Conservation (phyloP, 30 jellyfish, hydroid and myxozoan genomes). For the Rhopilema esculentum region DNA sequence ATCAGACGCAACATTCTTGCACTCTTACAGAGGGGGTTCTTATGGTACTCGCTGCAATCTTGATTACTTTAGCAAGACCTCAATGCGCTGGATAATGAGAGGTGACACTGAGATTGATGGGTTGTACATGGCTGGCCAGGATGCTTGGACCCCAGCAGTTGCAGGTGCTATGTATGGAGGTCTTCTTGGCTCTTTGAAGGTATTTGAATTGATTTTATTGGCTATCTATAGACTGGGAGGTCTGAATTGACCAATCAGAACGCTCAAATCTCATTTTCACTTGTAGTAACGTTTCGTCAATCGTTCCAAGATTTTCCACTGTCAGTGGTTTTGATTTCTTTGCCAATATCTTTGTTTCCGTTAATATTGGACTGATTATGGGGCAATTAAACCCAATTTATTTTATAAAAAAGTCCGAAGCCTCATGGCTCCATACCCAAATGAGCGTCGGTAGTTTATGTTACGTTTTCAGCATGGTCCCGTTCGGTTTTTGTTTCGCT, state of each 20-base stretch:
- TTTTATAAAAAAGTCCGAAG: too few species aligned
- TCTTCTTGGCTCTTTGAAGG: slow-evolving; percentile 85
- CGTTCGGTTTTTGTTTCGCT: too few species aligned
- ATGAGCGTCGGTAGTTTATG: too few species aligned
- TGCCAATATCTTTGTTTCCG: too few species aligned
- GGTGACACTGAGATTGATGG: slow-evolving; percentile 85
- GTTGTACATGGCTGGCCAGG: slow-evolving; percentile 90
- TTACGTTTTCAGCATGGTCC: too few species aligned
- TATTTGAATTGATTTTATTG: too few species aligned
- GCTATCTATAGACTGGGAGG: neutral
- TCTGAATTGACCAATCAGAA: neutral
- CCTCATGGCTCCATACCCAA: too few species aligned
- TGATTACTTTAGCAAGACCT: slow-evolving; percentile 72
- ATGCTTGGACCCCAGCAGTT: slow-evolving; percentile 97
- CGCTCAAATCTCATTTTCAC: neutral
- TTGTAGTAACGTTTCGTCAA: neutral
- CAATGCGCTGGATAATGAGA: slow-evolving; percentile 93
- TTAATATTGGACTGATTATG: too few species aligned
- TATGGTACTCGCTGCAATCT: slow-evolving; percentile 91
- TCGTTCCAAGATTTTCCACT: too few species aligned
- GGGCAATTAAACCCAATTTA: too few species aligned
- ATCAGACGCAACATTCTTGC: slow-evolving; percentile 81
- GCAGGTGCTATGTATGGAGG: slow-evolving; percentile 98
- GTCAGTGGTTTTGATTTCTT: too few species aligned
- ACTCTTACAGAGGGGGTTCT: slow-evolving; percentile 86